phyloP scores from a whole-genome alignment of 2,888 invertebrate genomes.

The Tachina fera region DNA sequence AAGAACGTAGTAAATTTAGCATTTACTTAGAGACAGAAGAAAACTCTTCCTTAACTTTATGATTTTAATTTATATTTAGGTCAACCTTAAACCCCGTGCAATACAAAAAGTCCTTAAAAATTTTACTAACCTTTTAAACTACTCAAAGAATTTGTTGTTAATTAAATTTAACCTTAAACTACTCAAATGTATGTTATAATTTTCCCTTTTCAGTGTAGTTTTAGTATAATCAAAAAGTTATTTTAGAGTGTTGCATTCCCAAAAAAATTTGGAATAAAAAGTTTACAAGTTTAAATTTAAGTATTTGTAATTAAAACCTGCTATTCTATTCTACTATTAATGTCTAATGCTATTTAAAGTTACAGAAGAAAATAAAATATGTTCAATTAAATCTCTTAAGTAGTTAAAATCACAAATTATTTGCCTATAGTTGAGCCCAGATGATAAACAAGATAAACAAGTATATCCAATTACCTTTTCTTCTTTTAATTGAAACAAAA shows the following conservation, averaged over 20 bases:
- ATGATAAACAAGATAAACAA: background rate
- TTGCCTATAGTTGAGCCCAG: constrained; percentile 53
- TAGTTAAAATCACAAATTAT: constrained; percentile 45
- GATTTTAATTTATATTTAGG: constrained; percentile 20
- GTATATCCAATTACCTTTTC: background rate
- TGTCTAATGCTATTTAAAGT: constrained; percentile 50
- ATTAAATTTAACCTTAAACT: constrained; percentile 39
- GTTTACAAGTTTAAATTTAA: constrained; percentile 14
- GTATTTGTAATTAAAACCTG: constrained; percentile 28
- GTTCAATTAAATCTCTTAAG: constrained; percentile 38
- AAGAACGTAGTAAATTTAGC: constrained; percentile 24
- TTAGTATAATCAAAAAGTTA: constrained; percentile 32
- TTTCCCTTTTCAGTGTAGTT: constrained; percentile 50
- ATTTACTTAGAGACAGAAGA: constrained; percentile 23
- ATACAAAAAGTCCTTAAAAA: constrained; percentile 10
- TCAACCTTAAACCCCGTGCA: constrained; percentile 12
- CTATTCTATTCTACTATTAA: constrained; percentile 36
- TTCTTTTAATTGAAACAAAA: background rate
- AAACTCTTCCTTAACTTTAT: background rate
- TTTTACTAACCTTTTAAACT: constrained; percentile 34
- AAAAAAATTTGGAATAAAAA: constrained; percentile 8
- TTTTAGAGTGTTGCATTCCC: constrained; percentile 26
- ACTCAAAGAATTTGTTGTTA: constrained; percentile 61
- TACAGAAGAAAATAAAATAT: background rate
- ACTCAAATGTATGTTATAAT: constrained; percentile 26